These are phyloP conservation scores for Sebastiscus albofasciatus DNA, from an alignment of 2,797 vertebrate genomes.

Conservation along the genomic window DNA sequence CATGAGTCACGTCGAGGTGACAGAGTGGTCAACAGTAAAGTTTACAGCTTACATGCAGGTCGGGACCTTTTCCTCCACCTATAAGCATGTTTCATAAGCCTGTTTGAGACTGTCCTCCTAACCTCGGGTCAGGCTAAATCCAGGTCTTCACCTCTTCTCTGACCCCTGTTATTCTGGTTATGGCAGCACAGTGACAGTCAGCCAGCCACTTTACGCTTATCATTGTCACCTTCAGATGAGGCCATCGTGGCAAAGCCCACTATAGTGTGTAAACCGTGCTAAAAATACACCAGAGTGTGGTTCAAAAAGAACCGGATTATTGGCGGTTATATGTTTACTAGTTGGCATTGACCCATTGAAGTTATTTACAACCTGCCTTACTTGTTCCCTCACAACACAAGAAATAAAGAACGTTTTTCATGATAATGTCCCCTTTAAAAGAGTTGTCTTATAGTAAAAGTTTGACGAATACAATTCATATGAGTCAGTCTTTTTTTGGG, in stretches of 20 bases:
- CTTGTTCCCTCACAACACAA: neutral
- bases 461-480: neutral
- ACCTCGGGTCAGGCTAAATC: slow-evolving; percentile 41
- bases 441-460: neutral
- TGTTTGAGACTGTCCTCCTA: slow-evolving; percentile 29
- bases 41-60: slow-evolving; percentile 1
- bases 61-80: neutral
- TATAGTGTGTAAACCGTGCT: neutral
- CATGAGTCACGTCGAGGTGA: neutral
- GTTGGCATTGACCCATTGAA: neutral
- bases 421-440: neutral
- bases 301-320: neutral
- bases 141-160: slow-evolving; percentile 10
- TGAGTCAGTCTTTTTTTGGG: neutral
- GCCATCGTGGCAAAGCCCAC: neutral
- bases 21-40: neutral
- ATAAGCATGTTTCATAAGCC: slow-evolving; percentile 66
- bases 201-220: neutral
- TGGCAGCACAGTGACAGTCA: slow-evolving; percentile 11
- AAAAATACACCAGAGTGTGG: neutral
- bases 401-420: neutral
- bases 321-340: neutral
- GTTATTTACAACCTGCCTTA: neutral
- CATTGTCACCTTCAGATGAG: neutral
- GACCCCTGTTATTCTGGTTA: slow-evolving; percentile 36